Conservation (phyloP, 2,888 invertebrate species). For the Chaitophorus viminalis region DNA sequence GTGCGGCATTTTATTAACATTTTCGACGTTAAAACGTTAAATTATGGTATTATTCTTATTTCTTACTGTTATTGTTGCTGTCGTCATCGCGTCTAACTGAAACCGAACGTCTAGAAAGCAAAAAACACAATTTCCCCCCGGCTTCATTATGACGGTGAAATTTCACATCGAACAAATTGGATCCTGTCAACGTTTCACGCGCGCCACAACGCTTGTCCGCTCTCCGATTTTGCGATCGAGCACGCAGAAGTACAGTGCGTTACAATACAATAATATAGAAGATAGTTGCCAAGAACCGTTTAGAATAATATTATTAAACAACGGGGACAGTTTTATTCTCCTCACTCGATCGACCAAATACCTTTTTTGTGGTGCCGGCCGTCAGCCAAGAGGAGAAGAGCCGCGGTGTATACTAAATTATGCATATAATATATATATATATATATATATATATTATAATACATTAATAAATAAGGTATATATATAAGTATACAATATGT, state of each 20-base stretch:
- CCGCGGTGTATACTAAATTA: no score
- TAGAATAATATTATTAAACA: conserved; percentile 14
- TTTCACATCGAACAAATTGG: conserved; percentile 27
- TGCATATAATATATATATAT: no score
- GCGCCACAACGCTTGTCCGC: background rate
- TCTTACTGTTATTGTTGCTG: background rate
- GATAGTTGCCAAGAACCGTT: conserved; percentile 21
- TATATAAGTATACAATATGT: no score
- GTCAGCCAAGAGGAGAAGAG: background rate
- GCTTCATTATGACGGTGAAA: background rate
- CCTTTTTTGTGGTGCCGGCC: conserved; percentile 1
- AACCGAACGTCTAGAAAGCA: conserved; percentile 8
- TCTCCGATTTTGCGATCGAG: conserved; percentile 3
- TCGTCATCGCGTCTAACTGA: background rate
- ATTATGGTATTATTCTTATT: background rate
- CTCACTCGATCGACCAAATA: background rate
- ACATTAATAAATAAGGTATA: no score
- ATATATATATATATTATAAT: no score
- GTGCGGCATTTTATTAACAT: background rate
- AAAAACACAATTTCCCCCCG: background rate
- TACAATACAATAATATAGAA: background rate
- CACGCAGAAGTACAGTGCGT: background rate
- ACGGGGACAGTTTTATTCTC: background rate
- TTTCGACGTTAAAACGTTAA: background rate
- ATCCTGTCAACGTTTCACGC: background rate